Percentiles rank a stretch among this genome's conserved stretches.
phyloP scores from a whole-genome alignment of 2,113 vertebrate species.

The Psilopogon haemacephalus region DNA sequence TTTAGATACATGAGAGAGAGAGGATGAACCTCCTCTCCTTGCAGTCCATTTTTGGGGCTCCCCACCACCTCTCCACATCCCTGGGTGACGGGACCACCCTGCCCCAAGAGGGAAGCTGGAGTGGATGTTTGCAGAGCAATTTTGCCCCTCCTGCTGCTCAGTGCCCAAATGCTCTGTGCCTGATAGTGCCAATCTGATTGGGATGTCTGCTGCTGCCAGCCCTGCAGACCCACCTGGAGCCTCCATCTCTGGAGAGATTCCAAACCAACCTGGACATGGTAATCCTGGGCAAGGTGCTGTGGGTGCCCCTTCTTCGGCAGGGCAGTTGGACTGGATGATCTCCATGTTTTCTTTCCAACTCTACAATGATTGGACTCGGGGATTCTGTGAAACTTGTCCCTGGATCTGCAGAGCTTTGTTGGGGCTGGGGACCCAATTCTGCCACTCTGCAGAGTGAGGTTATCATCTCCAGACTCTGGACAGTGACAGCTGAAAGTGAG shows the following conservation, averaged over 20 bases:
- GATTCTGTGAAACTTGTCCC: neutral
- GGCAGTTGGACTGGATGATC: too few relatives aligned
- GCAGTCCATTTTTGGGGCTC: fast-evolving
- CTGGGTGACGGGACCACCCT: neutral
- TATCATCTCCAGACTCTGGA: fast-evolving
- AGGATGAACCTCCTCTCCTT: neutral
- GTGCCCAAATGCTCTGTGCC: fast-evolving
- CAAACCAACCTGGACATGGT: neutral
- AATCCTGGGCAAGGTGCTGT: neutral
- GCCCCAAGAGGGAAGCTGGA: neutral
- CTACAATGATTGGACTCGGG: neutral
- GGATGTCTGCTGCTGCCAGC: neutral
- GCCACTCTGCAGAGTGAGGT: fast-evolving
- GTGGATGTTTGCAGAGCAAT: neutral
- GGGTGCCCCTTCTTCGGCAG: neutral
- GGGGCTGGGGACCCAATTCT: fast-evolving
- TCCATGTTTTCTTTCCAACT: neutral
- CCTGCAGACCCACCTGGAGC: neutral
- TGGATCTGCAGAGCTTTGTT: neutral
- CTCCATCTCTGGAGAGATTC: neutral
- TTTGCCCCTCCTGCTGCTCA: neutral
- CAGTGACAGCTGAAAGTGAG: fast-evolving
- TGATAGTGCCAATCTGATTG: fast-evolving
- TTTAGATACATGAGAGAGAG: too few relatives aligned
- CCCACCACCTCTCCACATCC: fast-evolving